These are phyloP conservation scores for Tapirus indicus DNA, from an alignment of 2,797 vertebrate genomes.

Conservation along the genomic window DNA sequence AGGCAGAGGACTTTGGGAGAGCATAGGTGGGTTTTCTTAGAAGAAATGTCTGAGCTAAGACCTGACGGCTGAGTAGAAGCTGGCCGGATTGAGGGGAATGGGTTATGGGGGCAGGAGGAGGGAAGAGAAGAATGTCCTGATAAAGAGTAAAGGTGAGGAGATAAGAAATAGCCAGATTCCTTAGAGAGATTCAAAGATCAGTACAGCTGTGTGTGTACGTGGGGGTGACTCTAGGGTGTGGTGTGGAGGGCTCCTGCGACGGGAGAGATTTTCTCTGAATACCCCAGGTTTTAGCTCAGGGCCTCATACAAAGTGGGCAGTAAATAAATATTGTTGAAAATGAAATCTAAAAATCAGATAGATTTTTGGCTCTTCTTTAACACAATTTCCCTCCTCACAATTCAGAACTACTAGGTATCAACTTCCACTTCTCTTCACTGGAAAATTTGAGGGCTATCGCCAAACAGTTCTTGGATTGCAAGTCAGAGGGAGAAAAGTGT, in stretches of 20 bases:
- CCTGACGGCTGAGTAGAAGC: neutral
- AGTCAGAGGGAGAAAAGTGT: neutral
- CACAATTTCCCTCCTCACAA: neutral
- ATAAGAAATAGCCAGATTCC: neutral
- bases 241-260: neutral
- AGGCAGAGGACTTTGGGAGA: neutral
- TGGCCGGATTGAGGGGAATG: neutral
- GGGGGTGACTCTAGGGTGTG: too few species aligned
- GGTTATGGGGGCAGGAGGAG: neutral
- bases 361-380: conserved; percentile 16
- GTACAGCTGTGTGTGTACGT: neutral
- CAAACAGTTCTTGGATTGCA: neutral
- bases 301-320: neutral
- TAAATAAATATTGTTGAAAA: neutral
- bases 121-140: neutral
- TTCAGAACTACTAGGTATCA: neutral
- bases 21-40: neutral
- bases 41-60: neutral
- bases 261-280: neutral
- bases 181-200: neutral
- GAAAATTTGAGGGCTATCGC: neutral
- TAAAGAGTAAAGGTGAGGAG: neutral
- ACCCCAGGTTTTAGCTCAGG: conserved; percentile 30
- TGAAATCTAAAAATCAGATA: neutral
- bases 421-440: neutral